A percentile compares a stretch with the other conserved stretches of the same genome.
phyloP scores from a whole-genome alignment of 1,140 invertebrate genomes.

The Diorhabda carinulata region DNA sequence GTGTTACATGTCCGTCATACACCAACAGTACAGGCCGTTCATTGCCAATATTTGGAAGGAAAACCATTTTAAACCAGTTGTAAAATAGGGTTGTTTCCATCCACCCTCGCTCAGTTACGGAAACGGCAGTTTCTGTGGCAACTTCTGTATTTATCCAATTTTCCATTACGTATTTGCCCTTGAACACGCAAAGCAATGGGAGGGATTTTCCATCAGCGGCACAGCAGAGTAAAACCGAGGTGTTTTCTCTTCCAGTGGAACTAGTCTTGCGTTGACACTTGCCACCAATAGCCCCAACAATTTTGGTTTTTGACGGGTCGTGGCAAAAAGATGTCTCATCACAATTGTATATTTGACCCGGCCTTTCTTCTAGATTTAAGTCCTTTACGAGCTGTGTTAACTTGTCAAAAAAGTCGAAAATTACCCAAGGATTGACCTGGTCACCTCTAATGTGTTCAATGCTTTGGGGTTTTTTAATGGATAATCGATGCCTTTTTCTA shows the following conservation, averaged over 20 bases:
- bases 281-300: background rate
- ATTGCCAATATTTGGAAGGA: background rate
- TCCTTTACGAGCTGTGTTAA: background rate
- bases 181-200: background rate
- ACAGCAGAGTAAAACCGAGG: background rate
- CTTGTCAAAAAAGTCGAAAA: slow-evolving; percentile 6
- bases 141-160: background rate
- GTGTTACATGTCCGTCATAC: slow-evolving; percentile 6
- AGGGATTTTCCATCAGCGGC: background rate
- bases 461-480: slow-evolving; percentile 41
- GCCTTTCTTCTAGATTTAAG: background rate
- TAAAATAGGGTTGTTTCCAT: background rate
- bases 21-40: background rate
- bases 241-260: slow-evolving; percentile 10
- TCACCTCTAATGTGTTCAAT: slow-evolving; percentile 28
- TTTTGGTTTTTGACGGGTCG: slow-evolving; percentile 8
- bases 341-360: background rate
- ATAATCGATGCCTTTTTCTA: slow-evolving; percentile 36
- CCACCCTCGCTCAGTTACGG: background rate
- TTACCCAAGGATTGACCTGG: slow-evolving; percentile 5
- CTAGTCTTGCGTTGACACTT: background rate
- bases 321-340: background rate
- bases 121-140: background rate
- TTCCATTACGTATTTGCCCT: slow-evolving; percentile 3
- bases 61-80: background rate